Evolutionary conservation across 2,797 vertebrate species (phyloP), one percentile per base, ranked within the genome.

Genomic region (Melanotaenia trifasciata): DNA sequence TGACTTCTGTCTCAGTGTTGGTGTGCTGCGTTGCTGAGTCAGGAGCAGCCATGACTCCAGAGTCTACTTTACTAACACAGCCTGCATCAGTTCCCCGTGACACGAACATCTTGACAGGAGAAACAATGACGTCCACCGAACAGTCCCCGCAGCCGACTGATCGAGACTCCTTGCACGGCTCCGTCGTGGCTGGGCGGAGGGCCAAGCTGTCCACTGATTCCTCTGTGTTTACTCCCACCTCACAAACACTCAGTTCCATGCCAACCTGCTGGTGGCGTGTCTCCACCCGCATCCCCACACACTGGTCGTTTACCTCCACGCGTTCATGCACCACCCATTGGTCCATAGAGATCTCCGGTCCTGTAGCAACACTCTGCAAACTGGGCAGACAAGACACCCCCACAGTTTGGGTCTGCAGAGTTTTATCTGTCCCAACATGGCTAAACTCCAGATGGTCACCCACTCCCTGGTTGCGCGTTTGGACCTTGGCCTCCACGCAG

Each of bases 61-160:
- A 94, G 76, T 98, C 96, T 43, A 73, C 84, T 76, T 72, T 95
- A 59, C 36, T 16, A 3, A 94, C 71, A 0, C 69, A 3, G 13
- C 95, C 96, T 0, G 97, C 95, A 74, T 93, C 93, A 0, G 94
- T 92, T 53, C 95, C 91, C 2, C 72, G 91, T 0, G 96, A 95
- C 67, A 91, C 14, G 0, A 70, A 36, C 12, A 93, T 86, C 86
- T 94, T 96, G 5, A 94, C 74, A 0, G 88, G 76, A 62, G 90
- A 85, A 45, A 97, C 65, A 0, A 74, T 63, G 72, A 97, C 96
- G 0, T 98, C 84, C 54, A 97, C 92, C 0, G 93, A 96, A 80
- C 95, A 96, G 13, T 98, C 97, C n/a, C 97, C 97, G 0, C 96
- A 97, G 71, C 96, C 98, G 0, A 97, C 81, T 0, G 97, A 96